These are phyloP conservation scores for Labeo catla DNA, from an alignment of 2,113 vertebrate genomes.

Conservation along the genomic window DNA sequence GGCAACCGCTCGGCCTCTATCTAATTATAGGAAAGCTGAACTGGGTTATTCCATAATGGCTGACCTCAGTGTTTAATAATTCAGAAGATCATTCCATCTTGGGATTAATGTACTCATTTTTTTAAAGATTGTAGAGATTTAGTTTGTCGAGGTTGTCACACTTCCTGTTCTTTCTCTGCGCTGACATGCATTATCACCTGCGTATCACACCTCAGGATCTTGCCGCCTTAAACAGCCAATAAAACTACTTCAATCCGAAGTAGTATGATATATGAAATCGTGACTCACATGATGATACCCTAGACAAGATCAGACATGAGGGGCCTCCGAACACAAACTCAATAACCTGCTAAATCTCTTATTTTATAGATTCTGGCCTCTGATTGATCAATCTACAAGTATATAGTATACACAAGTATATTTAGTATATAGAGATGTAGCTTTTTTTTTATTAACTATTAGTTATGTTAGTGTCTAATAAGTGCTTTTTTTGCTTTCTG, in stretches of 20 bases:
- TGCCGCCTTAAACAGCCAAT: neutral
- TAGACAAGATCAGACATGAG: neutral
- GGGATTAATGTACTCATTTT: neutral
- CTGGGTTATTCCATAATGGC: conserved; percentile 36
- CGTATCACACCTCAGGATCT: neutral
- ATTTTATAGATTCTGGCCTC: neutral
- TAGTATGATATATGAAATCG: neutral
- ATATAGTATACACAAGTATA: too few species aligned
- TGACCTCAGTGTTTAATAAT: conserved; percentile 10
- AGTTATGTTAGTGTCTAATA: too few species aligned
- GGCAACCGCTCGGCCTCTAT: conserved; percentile 3
- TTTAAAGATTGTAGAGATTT: neutral
- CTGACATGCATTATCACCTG: conserved; percentile 11
- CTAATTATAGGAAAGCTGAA: conserved; percentile 36
- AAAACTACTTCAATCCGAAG: neutral
- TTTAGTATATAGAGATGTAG: too few species aligned
- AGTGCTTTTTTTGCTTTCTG: too few species aligned
- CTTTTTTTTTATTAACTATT: too few species aligned
- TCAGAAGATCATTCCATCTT: neutral
- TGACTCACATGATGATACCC: neutral
- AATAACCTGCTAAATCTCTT: neutral
- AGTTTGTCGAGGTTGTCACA: neutral
- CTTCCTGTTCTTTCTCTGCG: neutral
- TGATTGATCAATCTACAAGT: too few species aligned
- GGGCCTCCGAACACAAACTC: neutral